Base-by-base conservation (phyloP, 2,113 vertebrate species). In the Promerops cafer region DNA sequence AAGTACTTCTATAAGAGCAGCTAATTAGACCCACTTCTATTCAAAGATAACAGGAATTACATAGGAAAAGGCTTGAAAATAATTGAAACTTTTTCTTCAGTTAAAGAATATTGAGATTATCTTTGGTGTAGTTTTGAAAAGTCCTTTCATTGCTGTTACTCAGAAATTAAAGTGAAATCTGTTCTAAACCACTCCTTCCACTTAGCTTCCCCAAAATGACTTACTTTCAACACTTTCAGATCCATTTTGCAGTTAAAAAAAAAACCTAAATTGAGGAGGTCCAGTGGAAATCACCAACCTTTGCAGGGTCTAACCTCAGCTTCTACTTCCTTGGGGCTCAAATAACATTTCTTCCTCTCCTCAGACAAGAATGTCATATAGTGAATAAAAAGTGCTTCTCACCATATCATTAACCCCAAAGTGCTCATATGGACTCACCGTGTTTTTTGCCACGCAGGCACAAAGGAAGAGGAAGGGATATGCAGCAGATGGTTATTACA, bases 11-110 rank as follows among this genome's bases (percentile, higher is more conserved):
- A 78, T 60, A 88, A 87, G 52, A 90, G 61, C 37, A 86, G 44
- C 85, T 95, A 83, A 93, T 93, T 85, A 80, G 60, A 91, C 54
- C 42, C 59, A 90, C 56, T 92, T 92, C 72, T 89, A 7, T 87
- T 96, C 69, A 54, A 84, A 91, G 69, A 84, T 31, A 92, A 52
- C 33, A 83, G 40, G 59, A 89, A 42, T 76, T 72, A 53, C 42
- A 68, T 3, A 74, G 66, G 27, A 77, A 74, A 52, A 66, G 16
- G 23, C 39, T 91, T 80, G 42, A 82, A 89, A 93, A 72, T 44
- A 89, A 85, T 80, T 74, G 15, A 27, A 85, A 47, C 8, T 39
- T 93, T 64, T 87, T 75, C 15, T 70, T 56, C 42, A n/a, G 33
- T 85, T 89, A 59, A 85, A 76, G 69, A 87, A 69, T 77, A 61